Evolutionary conservation across 2,113 vertebrate genomes (phyloP), one percentile per base, ranked within the genome.

Genomic region (Dasypus novemcinctus): DNA sequence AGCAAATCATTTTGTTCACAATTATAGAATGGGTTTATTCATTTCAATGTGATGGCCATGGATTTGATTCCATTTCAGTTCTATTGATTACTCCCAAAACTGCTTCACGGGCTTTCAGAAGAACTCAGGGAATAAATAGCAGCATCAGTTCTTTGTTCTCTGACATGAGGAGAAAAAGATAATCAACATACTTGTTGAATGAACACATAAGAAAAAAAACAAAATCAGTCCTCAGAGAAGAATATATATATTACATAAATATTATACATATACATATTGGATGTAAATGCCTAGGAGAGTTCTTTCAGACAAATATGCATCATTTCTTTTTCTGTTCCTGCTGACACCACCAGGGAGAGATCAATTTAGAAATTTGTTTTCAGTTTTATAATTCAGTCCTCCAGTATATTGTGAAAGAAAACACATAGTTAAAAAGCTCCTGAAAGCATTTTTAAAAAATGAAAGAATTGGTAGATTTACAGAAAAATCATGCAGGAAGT

Each of bases 1-100:
- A 98, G 98, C 97, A 98, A 98, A 97, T 97, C 72, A 91, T 97
- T 97, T 96, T 98, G 97, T 98, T 98, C 95, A 98, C 98, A 97
- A 98, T 97, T 98, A 81, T 89, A 96, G 94, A 92, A 72, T 96
- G 79, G 95, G 90, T 96, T 91, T 98, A 97, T 98, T 98, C 98
- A 97, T 95, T 96, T 91, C 46, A 49, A 96, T 79, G 66, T 89
- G 84, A n/a, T 80, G 75, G 0, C 0, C 41, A 18, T 81, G 84
- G 21, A 95, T 92, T 97, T 82, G 96, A 97, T 88, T 52, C 52
- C 81, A 1, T 95, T 93, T 74, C 80, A 27, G 71, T 97, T 96
- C 96, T 88, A 94, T 83, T 96, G 95, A 96, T 98, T 94, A 81
- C 90, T 66, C 88, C 97, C 75, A 74, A 91, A 72, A 83, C 10